A percentile compares a stretch with the other conserved stretches of the same genome.
These are phyloP conservation scores for Malurus melanocephalus DNA, from an alignment of 2,113 vertebrate species.

Conservation along the genomic window DNA sequence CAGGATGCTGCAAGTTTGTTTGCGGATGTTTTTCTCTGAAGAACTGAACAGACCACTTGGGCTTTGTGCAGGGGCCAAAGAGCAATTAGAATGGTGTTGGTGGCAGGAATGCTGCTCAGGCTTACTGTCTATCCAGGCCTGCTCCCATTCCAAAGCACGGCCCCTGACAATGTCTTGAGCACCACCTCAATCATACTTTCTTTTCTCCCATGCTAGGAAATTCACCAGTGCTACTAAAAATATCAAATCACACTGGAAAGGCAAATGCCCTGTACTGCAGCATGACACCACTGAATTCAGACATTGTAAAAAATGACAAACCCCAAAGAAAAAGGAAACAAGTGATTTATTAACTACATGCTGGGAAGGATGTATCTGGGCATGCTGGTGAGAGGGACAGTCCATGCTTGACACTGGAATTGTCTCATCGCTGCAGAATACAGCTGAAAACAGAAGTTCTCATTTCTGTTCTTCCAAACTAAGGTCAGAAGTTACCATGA, in stretches of 20 bases:
- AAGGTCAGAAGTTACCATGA: background rate
- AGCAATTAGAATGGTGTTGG: accelerated
- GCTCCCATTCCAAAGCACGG: background rate
- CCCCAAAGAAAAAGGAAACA: background rate
- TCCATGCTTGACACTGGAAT: background rate
- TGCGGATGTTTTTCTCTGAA: background rate
- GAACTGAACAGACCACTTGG: background rate
- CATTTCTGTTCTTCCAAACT: background rate
- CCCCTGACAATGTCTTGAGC: accelerated
- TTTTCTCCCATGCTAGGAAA: background rate
- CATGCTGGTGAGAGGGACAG: background rate
- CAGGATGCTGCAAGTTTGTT: background rate
- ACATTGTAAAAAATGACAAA: background rate
- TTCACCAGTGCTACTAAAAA: background rate
- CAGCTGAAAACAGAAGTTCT: background rate
- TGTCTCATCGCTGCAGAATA: background rate
- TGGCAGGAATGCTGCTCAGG: background rate
- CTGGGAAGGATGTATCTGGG: background rate
- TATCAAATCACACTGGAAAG: background rate
- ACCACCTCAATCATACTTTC: accelerated
- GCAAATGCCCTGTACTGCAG: accelerated
- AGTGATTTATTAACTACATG: background rate
- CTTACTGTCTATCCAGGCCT: background rate
- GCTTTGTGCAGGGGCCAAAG: background rate
- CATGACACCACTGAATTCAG: background rate